Evolutionary conservation across 2,888 invertebrate genomes (phyloP).

Genomic region (Dryobota labecula): DNA sequence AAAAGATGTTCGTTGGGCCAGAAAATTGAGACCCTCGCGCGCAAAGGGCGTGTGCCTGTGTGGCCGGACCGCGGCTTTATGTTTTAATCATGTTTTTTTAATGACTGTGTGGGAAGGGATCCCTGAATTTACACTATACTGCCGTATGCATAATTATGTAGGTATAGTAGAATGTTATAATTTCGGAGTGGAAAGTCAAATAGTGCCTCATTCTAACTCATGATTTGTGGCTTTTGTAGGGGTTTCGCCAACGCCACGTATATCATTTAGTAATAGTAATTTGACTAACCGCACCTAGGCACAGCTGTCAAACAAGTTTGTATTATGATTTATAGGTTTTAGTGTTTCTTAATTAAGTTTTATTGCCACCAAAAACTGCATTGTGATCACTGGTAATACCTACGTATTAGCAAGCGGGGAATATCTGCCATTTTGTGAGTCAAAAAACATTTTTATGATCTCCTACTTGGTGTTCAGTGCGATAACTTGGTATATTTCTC

Average conservation of each 20-base stretch:
- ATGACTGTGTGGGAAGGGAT: slow-evolving; percentile 37
- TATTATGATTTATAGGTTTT: no score
- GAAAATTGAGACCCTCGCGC: slow-evolving; percentile 70
- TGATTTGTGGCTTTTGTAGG: neutral
- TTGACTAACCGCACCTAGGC: neutral
- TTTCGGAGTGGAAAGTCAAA: slow-evolving; percentile 2
- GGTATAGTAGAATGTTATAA: slow-evolving; percentile 22
- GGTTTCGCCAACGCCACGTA: neutral
- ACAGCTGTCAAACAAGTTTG: neutral
- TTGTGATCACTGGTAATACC: neutral
- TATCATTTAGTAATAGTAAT: neutral
- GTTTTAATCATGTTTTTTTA: slow-evolving; percentile 58
- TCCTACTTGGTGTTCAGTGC: no score
- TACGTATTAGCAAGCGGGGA: neutral
- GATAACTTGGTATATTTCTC: no score
- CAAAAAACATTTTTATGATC: neutral
- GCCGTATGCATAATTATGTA: slow-evolving; percentile 7
- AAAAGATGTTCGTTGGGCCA: slow-evolving; percentile 70
- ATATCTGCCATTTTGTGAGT: neutral
- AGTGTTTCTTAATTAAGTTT: neutral
- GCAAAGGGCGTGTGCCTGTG: slow-evolving; percentile 30
- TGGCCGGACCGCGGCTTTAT: slow-evolving; percentile 41
- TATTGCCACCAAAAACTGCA: neutral
- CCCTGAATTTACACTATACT: slow-evolving; percentile 34
- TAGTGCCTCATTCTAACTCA: neutral